Conservation (phyloP, 2,113 vertebrate genomes). For the Mormoops blainvillei region DNA sequence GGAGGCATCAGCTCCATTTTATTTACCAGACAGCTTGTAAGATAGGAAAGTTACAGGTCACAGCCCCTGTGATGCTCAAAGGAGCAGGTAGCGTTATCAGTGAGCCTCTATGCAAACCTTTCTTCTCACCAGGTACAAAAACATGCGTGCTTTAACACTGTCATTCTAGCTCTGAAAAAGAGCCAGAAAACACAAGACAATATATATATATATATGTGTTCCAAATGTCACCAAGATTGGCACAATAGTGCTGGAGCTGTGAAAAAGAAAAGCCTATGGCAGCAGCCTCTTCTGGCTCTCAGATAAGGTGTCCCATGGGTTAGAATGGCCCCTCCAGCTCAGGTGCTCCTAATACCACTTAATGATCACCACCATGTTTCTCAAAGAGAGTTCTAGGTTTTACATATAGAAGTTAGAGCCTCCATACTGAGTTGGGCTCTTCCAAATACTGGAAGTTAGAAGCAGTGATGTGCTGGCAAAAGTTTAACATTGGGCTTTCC, state of each 20-base stretch:
- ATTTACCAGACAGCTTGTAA: neutral
- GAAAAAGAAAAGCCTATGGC: too few species aligned
- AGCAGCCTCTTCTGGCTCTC: neutral
- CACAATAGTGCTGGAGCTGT: accelerated
- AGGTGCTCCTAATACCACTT: neutral
- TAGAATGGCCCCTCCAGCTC: accelerated
- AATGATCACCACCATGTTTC: neutral
- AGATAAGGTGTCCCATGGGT: neutral
- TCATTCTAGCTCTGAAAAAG: neutral
- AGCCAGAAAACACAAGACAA: neutral
- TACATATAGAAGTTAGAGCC: too few species aligned
- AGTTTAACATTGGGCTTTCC: too few species aligned
- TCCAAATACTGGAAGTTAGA: neutral
- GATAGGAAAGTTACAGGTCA: accelerated
- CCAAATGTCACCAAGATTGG: neutral
- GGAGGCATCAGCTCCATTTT: too few species aligned
- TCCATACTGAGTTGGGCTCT: neutral
- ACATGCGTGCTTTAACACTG: neutral
- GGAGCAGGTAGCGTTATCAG: neutral
- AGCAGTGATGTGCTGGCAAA: neutral
- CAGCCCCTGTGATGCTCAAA: neutral
- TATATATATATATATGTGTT: neutral
- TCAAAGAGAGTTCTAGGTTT: neutral
- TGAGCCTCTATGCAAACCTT: neutral
- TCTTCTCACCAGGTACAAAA: neutral